Evolutionary conservation across 2,113 vertebrate species (phyloP).

Genomic region (Tachysurus fulvidraco): DNA sequence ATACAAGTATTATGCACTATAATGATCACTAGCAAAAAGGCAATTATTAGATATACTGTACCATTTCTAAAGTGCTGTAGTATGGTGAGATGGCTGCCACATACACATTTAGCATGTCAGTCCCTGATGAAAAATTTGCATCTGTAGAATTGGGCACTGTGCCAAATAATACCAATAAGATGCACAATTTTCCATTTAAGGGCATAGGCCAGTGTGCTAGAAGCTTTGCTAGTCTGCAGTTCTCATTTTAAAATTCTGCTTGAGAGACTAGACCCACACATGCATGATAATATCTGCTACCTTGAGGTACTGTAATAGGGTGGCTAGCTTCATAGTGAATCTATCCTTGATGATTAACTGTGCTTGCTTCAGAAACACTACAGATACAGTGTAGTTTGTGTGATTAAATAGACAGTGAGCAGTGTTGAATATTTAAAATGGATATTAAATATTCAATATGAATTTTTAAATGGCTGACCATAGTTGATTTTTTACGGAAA

Average conservation of each 20-base stretch:
- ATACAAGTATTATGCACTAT: too few relatives aligned
- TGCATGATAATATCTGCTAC: neutral
- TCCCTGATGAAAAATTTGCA: neutral
- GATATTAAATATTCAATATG: neutral
- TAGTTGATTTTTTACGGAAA: neutral
- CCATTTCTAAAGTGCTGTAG: neutral
- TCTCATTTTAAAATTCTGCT: neutral
- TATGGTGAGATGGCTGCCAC: neutral
- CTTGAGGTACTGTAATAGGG: neutral
- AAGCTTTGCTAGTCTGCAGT: neutral
- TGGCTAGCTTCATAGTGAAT: neutral
- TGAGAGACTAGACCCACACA: neutral
- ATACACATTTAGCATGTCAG: neutral
- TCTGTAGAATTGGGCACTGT: neutral
- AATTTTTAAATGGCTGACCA: neutral
- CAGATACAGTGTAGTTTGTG: neutral
- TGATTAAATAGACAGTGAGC: neutral
- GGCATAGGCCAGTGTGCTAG: neutral
- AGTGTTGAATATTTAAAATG: neutral
- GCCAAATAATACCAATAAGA: neutral
- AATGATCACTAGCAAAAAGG: neutral
- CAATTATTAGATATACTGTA: neutral
- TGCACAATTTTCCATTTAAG: neutral
- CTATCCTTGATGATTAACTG: neutral
- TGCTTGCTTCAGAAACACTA: neutral